phyloP scores from a whole-genome alignment of 2,888 invertebrate species.

The Drosophila mercatorum region DNA sequence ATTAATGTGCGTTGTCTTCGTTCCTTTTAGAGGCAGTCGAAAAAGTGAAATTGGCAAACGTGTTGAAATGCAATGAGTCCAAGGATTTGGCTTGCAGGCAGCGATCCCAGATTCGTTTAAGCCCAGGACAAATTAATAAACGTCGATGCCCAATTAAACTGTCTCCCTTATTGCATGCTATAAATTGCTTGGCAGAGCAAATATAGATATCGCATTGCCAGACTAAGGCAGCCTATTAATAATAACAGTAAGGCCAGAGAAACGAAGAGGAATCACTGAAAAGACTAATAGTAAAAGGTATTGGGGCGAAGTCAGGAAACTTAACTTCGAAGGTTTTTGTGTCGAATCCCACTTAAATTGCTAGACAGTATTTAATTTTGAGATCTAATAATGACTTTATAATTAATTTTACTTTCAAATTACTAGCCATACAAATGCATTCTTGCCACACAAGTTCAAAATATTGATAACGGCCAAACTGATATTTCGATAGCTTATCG shows the following conservation, averaged over 20 bases:
- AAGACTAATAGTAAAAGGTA: not conserved
- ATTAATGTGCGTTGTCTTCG: slow-evolving; percentile 69
- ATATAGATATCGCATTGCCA: slow-evolving; percentile 66
- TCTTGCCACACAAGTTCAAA: not conserved
- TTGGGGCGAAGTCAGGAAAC: not conserved
- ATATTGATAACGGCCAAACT: not conserved
- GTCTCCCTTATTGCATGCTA: slow-evolving; percentile 71
- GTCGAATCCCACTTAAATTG: not conserved
- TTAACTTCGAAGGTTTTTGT: not conserved
- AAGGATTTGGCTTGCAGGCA: slow-evolving; percentile 26
- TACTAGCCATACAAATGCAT: not conserved
- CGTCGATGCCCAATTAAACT: slow-evolving; percentile 80
- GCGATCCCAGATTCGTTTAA: slow-evolving; percentile 24
- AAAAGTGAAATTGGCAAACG: slow-evolving; percentile 52
- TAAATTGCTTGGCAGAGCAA: slow-evolving; percentile 59
- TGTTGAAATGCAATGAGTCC: slow-evolving; percentile 68
- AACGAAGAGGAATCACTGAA: slow-evolving; percentile 9
- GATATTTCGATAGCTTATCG: slow-evolving; percentile 1
- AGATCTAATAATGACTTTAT: too few relatives aligned
- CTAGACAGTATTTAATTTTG: not conserved
- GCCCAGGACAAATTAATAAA: slow-evolving; percentile 71
- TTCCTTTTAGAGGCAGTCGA: slow-evolving; percentile 15
- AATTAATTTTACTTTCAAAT: not conserved
- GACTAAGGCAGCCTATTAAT: slow-evolving; percentile 62
- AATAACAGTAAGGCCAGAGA: slow-evolving; percentile 37